Evolutionary conservation across 2,113 vertebrate species (phyloP).

Genomic region (Ictidomys tridecemlineatus): DNA sequence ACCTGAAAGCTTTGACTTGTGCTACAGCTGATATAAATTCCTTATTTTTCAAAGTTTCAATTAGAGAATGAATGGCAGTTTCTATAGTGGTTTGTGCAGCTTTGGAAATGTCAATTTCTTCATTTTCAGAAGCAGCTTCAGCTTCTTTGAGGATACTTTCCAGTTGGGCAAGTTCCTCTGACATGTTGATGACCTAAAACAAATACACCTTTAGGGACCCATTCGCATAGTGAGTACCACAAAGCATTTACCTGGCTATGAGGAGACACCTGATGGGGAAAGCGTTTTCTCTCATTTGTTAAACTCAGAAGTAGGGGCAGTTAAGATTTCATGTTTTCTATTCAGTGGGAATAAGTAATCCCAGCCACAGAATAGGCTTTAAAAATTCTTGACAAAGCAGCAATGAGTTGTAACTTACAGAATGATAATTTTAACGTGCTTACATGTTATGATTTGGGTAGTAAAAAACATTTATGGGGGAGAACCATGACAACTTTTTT

Average conservation of each 20-base stretch:
- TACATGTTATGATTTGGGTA: background rate
- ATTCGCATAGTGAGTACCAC: background rate
- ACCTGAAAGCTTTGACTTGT: constrained; percentile 98
- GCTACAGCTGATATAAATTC: constrained; percentile 94
- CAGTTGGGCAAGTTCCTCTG: constrained; percentile 94
- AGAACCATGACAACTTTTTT: background rate
- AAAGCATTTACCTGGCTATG: background rate
- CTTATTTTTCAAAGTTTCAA: constrained; percentile 94
- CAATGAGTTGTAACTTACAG: background rate
- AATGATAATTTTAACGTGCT: background rate
- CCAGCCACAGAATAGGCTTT: background rate
- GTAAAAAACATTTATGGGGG: background rate
- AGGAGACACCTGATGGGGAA: background rate
- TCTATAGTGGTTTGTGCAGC: constrained; percentile 94
- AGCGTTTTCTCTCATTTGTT: background rate
- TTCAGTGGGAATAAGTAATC: background rate
- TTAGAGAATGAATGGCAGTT: constrained; percentile 96
- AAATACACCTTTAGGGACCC: background rate
- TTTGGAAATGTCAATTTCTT: constrained; percentile 92
- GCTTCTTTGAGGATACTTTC: constrained; percentile 96
- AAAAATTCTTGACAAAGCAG: background rate
- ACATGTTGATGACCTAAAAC: constrained; percentile 97
- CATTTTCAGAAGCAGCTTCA: constrained; percentile 89
- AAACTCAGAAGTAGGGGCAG: background rate
- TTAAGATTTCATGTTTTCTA: constrained; percentile 28